phyloP scores from a whole-genome alignment of 2,113 vertebrate genomes.

The Aleadryas rufinucha region DNA sequence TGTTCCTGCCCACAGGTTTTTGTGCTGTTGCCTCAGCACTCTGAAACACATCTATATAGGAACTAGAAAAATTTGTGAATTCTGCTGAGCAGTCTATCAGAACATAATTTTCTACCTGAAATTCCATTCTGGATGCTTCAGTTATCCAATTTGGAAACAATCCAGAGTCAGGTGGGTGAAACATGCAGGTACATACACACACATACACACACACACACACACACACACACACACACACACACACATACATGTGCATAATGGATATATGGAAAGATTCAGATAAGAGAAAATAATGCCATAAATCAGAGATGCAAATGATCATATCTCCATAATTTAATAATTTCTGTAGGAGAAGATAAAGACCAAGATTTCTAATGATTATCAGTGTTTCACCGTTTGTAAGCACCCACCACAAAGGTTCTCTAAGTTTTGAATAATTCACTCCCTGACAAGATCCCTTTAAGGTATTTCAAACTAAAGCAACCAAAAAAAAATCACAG shows the following conservation, averaged over 20 bases:
- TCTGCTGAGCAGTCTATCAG: neutral
- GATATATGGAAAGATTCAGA: neutral
- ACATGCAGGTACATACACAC: accelerated
- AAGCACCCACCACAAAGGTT: neutral
- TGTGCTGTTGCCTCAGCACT: neutral
- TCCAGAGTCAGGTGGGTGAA: neutral
- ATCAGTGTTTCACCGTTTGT: neutral
- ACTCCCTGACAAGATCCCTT: neutral
- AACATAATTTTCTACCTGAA: neutral
- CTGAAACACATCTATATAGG: neutral
- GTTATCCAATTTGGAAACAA: neutral
- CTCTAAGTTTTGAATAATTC: neutral
- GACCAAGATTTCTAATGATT: neutral
- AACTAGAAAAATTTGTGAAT: neutral
- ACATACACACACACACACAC: accelerated
- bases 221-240: accelerated
- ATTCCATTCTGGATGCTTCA: neutral
- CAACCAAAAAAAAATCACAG: neutral
- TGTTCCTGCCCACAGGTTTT: neutral
- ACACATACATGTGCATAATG: neutral
- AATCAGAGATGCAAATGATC: neutral
- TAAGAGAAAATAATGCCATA: neutral
- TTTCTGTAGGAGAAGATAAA: neutral
- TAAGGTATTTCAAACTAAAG: slow-evolving; percentile 1
- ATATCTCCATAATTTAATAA: neutral